Base-by-base conservation (phyloP, 2,797 vertebrate species). In the Sphenodon punctatus region DNA sequence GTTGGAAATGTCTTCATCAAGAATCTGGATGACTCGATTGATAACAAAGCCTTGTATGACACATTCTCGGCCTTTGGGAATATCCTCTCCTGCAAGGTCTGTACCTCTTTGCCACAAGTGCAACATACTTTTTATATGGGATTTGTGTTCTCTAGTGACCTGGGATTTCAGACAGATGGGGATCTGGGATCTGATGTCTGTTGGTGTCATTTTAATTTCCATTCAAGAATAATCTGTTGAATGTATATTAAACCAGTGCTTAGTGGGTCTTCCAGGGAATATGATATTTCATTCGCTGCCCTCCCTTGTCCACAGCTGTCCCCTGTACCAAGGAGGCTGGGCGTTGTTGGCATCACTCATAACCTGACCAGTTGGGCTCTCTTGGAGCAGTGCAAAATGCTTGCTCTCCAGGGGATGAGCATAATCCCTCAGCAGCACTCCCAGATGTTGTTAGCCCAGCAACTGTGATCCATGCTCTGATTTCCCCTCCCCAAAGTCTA, bases 1-100 rank as follows among this genome's bases (percentile, higher is more conserved):
- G 95, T 99, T 78, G 99, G 99, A 61, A 99, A 99, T 32, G 93
- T 99, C 88, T 99, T 99, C 79, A 99, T 99, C 94, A 99, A 99
- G 95, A 99, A 99, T 92, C 97, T 99, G 93, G 98, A 99, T 32
- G 97, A 98, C 51, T 99, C 98, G 17, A 99, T 99, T 55, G 99
- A 99, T 90, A 99, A 99, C 93, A 99, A 99, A 93, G 98, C 98
- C 20, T 94, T 99, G 72, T 99, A 99, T 2, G 99, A 99, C 80
- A 99, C 98, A 0, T 99, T 99, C 92, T 99, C 98, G 2, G 94
- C 98, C 61, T 99, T 99, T 39, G 99, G 99, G 61, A 99, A 98
- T 92, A 99, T 99, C 92, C 95, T 99, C 63, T 99, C 99, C 10
- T 99, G 98, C 93, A 99, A 99, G 97, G 99, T 99, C 90, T 19